Evolutionary conservation across 2,888 invertebrate species (phyloP), one percentile per base, ranked within the genome.

Genomic region (Cantharis flavilabris): DNA sequence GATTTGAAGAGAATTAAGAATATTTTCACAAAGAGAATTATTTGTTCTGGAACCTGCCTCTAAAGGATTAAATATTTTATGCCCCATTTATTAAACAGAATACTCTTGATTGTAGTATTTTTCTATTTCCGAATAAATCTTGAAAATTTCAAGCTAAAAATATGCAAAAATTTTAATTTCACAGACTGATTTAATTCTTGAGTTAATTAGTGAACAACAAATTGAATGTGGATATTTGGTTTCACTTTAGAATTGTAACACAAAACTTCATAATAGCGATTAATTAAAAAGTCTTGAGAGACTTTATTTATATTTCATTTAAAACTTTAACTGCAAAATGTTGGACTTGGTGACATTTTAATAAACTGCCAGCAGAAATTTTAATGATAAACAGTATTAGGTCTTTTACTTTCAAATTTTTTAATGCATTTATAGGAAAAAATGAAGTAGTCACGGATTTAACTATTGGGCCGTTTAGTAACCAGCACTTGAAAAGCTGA

Each of bases 261-360:
- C 10, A 70, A 70, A 75, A 75, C 70, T 64, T 30, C 70, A 75
- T 23, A 70, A 75, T 65, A 49, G 64, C 70, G 62, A 75, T 33
- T 71, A 75, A 75, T 75, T 75, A 75, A 75, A 74, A 75, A 75
- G 64, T 64, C 70, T 75, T 71, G 70, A 65, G 33, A 28, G 70
- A 62, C 70, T 64, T 75, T 63, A 69, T 49, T 73, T 73, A 69
- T 69, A 73, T 62, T 69, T 73, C 69, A 73, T 49, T 49, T 49
- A 49, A 49, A 7, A 13, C 49, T 49, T 49, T 49, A 49, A 49
- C 49, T n/a, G 49, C 49, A 49, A n/a, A 49, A 49, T 49, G n/a
- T 49, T 49, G 9, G 49, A 49, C n/a, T n/a, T 49, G 2, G 49
- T n/a, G 7, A n/a, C n/a, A 49, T 49, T 49, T 33, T n/a, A n/a